These are phyloP conservation scores for Blastomussa wellsi DNA, from an alignment of 92 coral and sea anemone species.

Conservation along the genomic window DNA sequence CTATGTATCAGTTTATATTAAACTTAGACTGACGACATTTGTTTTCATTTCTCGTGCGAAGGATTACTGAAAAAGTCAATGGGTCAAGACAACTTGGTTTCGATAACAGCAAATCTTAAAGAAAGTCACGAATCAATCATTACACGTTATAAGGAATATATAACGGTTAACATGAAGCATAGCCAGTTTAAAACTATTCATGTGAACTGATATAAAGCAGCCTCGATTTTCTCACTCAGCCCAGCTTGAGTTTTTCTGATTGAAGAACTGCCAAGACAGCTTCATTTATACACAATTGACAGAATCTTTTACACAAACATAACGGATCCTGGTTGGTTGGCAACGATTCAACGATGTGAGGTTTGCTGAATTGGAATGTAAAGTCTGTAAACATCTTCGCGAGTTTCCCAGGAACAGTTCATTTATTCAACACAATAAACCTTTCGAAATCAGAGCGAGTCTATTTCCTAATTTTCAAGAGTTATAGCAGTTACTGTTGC, in stretches of 20 bases:
- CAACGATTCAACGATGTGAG: background rate
- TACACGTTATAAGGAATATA: background rate
- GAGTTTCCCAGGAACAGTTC: background rate
- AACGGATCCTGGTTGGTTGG: constrained; percentile 1
- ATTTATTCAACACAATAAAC: too few relatives aligned
- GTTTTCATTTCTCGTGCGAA: background rate
- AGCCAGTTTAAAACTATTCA: too few relatives aligned
- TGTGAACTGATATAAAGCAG: background rate
- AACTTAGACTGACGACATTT: background rate
- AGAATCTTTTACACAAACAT: background rate
- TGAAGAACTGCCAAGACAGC: background rate
- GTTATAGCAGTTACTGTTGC: background rate
- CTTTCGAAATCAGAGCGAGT: too few relatives aligned
- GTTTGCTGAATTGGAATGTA: background rate
- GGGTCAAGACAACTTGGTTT: background rate
- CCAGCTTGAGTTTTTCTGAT: background rate
- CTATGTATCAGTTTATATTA: background rate
- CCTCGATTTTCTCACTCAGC: background rate
- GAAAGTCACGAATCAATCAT: background rate
- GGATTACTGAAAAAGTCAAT: background rate
- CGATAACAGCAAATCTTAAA: background rate
- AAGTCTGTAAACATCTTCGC: background rate
- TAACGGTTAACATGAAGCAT: background rate
- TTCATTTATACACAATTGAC: background rate
- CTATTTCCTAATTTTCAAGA: too few relatives aligned